Evolutionary conservation across 2,113 vertebrate genomes (phyloP).

Genomic region (Planiliza haematocheilus): DNA sequence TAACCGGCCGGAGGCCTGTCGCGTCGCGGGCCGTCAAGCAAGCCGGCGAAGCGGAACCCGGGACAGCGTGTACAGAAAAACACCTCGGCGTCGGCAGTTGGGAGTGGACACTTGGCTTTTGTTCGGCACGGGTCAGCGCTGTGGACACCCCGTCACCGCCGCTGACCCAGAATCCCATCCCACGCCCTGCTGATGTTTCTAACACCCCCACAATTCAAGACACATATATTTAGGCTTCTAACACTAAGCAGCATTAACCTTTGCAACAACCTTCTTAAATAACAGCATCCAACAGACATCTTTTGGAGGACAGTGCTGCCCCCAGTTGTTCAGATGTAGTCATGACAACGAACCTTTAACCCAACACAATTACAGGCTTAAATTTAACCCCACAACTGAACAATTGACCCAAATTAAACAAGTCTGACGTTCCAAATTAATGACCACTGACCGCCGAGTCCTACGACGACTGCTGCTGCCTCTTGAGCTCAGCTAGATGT

Average conservation of each 20-base stretch:
- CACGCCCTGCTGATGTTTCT: not conserved
- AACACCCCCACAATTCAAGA: not conserved
- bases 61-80: constrained; percentile 70
- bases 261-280: not conserved
- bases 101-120: constrained; percentile 54
- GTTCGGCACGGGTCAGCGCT: constrained; percentile 23
- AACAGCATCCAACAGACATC: not conserved
- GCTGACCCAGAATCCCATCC: constrained; percentile 26
- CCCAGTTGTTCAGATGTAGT: constrained; percentile 44
- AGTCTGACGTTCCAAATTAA: not conserved
- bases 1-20: constrained; percentile 55
- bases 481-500: constrained; percentile 68
- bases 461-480: constrained; percentile 47
- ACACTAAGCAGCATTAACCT: not conserved
- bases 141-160: constrained; percentile 14
- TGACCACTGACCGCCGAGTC: constrained; percentile 18
- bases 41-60: constrained; percentile 57
- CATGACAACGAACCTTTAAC: constrained; percentile 22
- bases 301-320: constrained; percentile 61
- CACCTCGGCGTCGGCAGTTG: constrained; percentile 36
- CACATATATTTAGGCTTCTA: not conserved
- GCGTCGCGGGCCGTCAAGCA: constrained; percentile 38
- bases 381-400: not conserved
- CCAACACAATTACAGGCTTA: not conserved
- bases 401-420: not conserved